Conservation (phyloP, 2,888 invertebrate species). For the Nomada lathburiana region DNA sequence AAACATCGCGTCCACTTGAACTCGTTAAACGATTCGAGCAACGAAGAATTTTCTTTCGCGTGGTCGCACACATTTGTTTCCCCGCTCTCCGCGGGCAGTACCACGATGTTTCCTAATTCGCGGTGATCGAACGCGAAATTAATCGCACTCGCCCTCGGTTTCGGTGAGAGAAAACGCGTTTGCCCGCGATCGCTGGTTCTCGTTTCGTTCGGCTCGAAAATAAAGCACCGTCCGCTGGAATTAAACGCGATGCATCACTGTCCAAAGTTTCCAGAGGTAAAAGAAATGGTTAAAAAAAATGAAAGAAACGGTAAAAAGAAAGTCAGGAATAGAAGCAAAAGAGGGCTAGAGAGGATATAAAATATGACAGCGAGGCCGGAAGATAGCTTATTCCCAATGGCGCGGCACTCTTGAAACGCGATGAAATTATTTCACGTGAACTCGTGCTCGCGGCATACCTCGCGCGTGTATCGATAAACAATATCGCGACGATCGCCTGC, state of each 20-base stretch:
- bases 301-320: not conserved
- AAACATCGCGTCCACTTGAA: too few relatives aligned
- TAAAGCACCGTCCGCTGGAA: constrained; percentile 26
- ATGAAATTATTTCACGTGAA: constrained; percentile 43
- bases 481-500: constrained; percentile 21
- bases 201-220: constrained; percentile 9
- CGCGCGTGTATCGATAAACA: constrained; percentile 44
- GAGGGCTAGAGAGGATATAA: constrained; percentile 16
- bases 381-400: constrained; percentile 30
- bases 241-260: constrained; percentile 48
- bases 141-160: not conserved
- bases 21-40: not conserved
- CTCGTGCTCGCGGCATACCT: constrained; percentile 1
- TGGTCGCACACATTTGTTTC: too few relatives aligned
- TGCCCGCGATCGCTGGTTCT: constrained; percentile 5
- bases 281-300: not conserved
- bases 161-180: not conserved
- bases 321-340: not conserved
- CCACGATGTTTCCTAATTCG: not conserved
- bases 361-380: constrained; percentile 27
- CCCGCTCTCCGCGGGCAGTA: not conserved
- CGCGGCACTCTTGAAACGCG: constrained; percentile 16
- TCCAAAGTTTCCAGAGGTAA: constrained; percentile 9
- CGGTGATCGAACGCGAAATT: constrained; percentile 14
- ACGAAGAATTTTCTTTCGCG: not conserved